Percentiles rank a stretch among this genome's conserved stretches.
Evolutionary conservation across 2,113 vertebrate genomes (phyloP).

Genomic region (Hippolais icterina): DNA sequence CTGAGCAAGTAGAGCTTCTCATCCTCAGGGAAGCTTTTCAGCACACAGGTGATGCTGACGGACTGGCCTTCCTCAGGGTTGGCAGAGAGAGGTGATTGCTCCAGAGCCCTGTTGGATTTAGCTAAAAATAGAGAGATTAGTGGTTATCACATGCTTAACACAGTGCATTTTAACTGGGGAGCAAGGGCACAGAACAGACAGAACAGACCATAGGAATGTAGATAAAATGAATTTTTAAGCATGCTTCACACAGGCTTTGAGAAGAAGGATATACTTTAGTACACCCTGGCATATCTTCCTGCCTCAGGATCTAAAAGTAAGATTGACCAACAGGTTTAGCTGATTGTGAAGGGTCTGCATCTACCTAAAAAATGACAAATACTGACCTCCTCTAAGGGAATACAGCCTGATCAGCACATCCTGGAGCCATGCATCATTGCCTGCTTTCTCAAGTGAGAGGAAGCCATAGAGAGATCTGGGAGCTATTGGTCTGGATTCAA

Average conservation of each 20-base stretch:
- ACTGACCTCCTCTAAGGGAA: background rate
- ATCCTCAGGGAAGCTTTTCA: accelerated
- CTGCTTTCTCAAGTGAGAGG: background rate
- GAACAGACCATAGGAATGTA: background rate
- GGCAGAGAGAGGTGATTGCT: background rate
- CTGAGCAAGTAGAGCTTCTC: background rate
- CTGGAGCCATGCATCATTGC: background rate
- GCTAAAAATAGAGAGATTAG: background rate
- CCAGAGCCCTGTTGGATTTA: background rate
- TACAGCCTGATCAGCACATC: background rate
- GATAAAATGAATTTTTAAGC: background rate
- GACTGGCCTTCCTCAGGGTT: background rate
- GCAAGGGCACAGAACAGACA: background rate
- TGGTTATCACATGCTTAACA: background rate
- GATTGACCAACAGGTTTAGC: background rate
- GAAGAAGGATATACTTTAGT: background rate
- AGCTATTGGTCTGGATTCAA: background rate
- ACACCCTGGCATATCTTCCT: background rate
- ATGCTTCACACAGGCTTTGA: accelerated
- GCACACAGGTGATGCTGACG: background rate
- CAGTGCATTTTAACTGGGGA: background rate
- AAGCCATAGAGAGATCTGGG: background rate
- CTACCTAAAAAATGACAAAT: background rate
- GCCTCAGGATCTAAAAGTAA: background rate
- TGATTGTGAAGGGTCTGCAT: background rate